These are phyloP conservation scores for Dreissena rostriformis DNA, from an alignment of 1,140 invertebrate species.

Conservation along the genomic window DNA sequence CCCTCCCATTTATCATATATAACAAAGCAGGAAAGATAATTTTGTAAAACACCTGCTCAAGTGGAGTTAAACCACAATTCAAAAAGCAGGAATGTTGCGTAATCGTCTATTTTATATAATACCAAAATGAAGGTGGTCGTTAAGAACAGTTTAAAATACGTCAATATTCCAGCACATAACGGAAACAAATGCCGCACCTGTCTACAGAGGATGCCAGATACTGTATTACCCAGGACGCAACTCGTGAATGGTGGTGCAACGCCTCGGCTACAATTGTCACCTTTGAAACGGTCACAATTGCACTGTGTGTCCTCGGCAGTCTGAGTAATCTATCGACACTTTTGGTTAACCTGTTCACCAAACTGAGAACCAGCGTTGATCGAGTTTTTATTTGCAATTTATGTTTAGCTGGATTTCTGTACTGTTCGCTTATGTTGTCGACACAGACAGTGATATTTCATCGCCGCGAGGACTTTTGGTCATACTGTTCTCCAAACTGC, in stretches of 20 bases:
- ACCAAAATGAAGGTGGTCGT: too few relatives aligned
- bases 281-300: background rate
- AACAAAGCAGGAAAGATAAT: too few relatives aligned
- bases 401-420: background rate
- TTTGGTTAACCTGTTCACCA: background rate
- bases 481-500: background rate
- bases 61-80: too few relatives aligned
- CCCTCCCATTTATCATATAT: too few relatives aligned
- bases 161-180: too few relatives aligned
- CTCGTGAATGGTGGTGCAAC: background rate
- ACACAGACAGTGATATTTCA: background rate
- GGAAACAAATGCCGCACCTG: too few relatives aligned
- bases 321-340: background rate
- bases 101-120: too few relatives aligned
- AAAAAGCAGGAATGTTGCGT: too few relatives aligned
- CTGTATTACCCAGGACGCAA: too few relatives aligned
- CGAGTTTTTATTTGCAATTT: background rate
- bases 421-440: background rate
- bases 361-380: background rate
- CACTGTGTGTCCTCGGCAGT: background rate
- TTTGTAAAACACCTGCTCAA: too few relatives aligned
- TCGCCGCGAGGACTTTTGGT: background rate
- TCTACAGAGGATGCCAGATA: too few relatives aligned
- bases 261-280: background rate
- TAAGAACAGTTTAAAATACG: too few relatives aligned